A percentile compares a stretch with the other conserved stretches of the same genome.
Evolutionary conservation across 2,888 invertebrate genomes (phyloP).

Genomic region (Listrodromus nycthemerus): DNA sequence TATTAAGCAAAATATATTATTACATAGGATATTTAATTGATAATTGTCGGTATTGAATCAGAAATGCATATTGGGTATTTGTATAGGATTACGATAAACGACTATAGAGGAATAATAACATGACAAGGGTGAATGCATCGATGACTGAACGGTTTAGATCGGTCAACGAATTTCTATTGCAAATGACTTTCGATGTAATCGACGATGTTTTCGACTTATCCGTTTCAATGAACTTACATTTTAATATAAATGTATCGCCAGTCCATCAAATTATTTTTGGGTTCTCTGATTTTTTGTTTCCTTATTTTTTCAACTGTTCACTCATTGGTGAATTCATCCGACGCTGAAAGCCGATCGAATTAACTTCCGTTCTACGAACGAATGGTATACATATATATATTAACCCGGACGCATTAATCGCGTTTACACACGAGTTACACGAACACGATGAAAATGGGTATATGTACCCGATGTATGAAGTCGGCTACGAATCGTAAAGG

Average conservation of each 20-base stretch:
- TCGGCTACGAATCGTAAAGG: constrained; percentile 52
- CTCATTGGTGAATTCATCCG: constrained; percentile 21
- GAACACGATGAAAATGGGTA: constrained; percentile 43
- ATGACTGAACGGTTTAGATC: not conserved
- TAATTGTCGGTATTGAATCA: constrained; percentile 69
- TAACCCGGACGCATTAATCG: constrained; percentile 51
- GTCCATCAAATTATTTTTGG: constrained; percentile 11
- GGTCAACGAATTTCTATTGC: not conserved
- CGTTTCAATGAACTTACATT: constrained; percentile 1
- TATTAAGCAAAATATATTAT: constrained; percentile 77
- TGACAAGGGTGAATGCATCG: constrained; percentile 22
- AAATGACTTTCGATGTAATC: not conserved
- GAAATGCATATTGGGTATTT: constrained; percentile 71
- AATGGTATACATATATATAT: constrained; percentile 43
- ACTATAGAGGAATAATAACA: constrained; percentile 32
- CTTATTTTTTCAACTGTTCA: not conserved
- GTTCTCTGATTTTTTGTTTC: not conserved
- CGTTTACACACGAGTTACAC: constrained; percentile 61
- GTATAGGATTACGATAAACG: constrained; percentile 67
- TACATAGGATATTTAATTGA: constrained; percentile 67
- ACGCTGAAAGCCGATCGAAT: constrained; percentile 17
- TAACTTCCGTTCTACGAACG: constrained; percentile 45
- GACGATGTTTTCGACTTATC: not conserved
- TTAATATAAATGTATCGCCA: not conserved
- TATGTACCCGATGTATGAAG: constrained; percentile 36